Evolutionary conservation across 2,888 invertebrate species (phyloP).

Genomic region (Orthonevra nobilis): DNA sequence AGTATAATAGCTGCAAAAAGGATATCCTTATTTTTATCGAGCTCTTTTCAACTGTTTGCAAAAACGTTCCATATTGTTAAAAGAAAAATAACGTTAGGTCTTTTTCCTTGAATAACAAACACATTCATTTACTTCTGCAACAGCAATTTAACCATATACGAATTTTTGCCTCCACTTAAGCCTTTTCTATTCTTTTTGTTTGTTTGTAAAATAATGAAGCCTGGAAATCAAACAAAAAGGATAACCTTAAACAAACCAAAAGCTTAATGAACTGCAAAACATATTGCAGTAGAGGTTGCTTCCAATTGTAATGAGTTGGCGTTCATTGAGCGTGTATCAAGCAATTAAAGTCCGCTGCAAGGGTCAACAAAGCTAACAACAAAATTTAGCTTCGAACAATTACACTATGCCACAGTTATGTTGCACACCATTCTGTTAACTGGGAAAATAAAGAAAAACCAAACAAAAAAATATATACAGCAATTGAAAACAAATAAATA

Average conservation of each 20-base stretch:
- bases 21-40: too few species aligned
- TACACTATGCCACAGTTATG: constrained; percentile 37
- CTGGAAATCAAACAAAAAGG: too few species aligned
- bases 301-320: constrained; percentile 57
- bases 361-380: constrained; percentile 64
- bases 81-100: too few species aligned
- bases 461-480: constrained; percentile 11
- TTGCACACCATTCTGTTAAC: constrained; percentile 35
- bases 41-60: too few species aligned
- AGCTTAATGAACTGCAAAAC: constrained; percentile 46
- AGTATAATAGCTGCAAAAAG: too few species aligned
- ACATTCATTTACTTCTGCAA: too few species aligned
- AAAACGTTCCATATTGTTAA: too few species aligned
- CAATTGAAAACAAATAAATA: constrained; percentile 70
- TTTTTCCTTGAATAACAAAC: too few species aligned
- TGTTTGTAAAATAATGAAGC: too few species aligned
- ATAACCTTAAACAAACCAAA: constrained; percentile 21
- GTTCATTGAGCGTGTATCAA: constrained; percentile 28
- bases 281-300: constrained; percentile 48
- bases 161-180: too few species aligned
- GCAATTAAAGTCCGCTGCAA: constrained; percentile 59
- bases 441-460: constrained; percentile 30
- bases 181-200: too few species aligned
- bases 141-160: too few species aligned
- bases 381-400: constrained; percentile 54